Base-by-base conservation (phyloP, 2,113 vertebrate genomes). In the Chionomys nivalis region DNA sequence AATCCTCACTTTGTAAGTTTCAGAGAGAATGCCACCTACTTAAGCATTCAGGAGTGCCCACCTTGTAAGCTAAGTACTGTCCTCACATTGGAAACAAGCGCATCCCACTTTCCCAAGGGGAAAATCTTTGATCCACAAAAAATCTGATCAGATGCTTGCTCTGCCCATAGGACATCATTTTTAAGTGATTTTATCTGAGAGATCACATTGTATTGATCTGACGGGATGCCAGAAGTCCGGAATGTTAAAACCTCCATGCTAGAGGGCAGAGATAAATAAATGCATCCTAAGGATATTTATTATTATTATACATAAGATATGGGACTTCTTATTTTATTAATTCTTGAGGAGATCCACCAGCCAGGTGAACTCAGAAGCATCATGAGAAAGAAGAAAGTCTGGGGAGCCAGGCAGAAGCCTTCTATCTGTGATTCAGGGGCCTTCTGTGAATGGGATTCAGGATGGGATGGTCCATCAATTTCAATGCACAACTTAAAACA, bases 171-270 rank as follows among this genome's bases (percentile, higher is more conserved):
- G 68, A 28, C n/a, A 79, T 93, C 83, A 31, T 96, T 93, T 39
- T 63, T 39, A 93, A 96, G 88, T 96, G 88, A 79, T 88, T 92
- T 92, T 96, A 77, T 75, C 39, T 89, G 93, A 91, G 88, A 79
- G 55, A 93, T 87, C 78, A n/a, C 3, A 26, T 76, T 49, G 0
- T 82, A 90, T 96, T 10, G 39, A 95, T 94, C 58, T 33, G 26
- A 77, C 2, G 23, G 49, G 49, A 89, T 76, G 36, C 89, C 86
- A 88, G 89, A 95, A 49, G 79, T 17, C 16, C 17, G 36, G 81
- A 63, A 85, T 96, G 61, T 88, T 95, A 95, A 96, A 85, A 93
- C 33, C 23, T 44, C 61, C 26, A 33, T 12, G 31, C 5, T 61
- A 8, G 10, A 73, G 28, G 73, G 1, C 7, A 86, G 58, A 31